Base-by-base conservation (phyloP, 1,140 invertebrate species). In the Harpegnathos saltator region DNA sequence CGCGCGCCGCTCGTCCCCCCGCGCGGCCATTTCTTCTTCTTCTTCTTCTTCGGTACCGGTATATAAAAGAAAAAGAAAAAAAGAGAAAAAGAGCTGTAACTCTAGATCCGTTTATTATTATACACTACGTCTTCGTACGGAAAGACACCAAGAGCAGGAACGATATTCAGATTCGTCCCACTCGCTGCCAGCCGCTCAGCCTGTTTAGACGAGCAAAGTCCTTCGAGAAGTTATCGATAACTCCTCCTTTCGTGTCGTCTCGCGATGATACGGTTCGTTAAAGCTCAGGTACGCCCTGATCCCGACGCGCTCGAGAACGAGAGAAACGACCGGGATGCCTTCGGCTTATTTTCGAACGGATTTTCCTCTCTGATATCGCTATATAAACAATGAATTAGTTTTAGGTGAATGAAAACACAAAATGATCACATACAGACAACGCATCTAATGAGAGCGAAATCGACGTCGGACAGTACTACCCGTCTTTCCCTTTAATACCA, bases 401-500 rank as follows among this genome's bases (percentile, higher is more conserved):
- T 74, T 72, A 82, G 66, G 29, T 58, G 50, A n/a, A 81, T 48
- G 58, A 19, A 52, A 33, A 33, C n/a, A 58, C 38, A 69, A 75
- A 56, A 56, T 56, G 48, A 29, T 77, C 44, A 59, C 65, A 69
- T 48, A 58, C 75, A 78, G 75, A 80, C 63, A 58, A 59, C 75
- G 75, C 52, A 71, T 69, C 63, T 88, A 66, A 65, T 11, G 69
- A 80, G 58, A 48, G 65, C 50, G 75, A 84, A 52, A 63, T 74
- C 72, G 59, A 83, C 50, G 66, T 65, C 72, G 68, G 24, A 65
- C 52, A 69, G 26, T 69, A 72, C 26, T 69, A 68, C 52, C 69
- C 78, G 83, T 91, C 90, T 91, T 91, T 91, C 90, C 87, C 90
- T 91, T 91, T 82, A 54, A 88, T 88, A 88, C 83, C 77, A 82